A percentile compares a stretch with the other conserved stretches of the same genome.
phyloP scores from a whole-genome alignment of 2,888 invertebrate genomes.

The Trilocha varians region DNA sequence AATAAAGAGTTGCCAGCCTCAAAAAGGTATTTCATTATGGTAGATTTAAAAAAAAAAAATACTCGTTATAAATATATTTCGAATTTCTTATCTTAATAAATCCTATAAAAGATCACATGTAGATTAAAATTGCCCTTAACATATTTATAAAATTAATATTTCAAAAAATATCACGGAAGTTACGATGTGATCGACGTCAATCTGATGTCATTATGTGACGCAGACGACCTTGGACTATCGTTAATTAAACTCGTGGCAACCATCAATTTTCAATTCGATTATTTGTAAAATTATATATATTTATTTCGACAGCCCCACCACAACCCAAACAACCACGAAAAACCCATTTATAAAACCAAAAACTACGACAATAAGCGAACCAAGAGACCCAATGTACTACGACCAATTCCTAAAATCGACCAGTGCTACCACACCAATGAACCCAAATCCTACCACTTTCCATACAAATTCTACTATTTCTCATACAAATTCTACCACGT shows the following conservation, averaged over 20 bases:
- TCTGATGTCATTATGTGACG: no score
- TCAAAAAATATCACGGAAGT: no score
- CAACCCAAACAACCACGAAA: conserved; percentile 22
- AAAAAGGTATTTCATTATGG: conserved; percentile 42
- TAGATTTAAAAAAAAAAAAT: no score
- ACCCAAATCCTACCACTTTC: conserved; percentile 26
- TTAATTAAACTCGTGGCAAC: no score
- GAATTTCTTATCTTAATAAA: no score
- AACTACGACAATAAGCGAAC: conserved; percentile 34
- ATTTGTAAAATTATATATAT: conserved; percentile 7
- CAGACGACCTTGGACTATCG: no score
- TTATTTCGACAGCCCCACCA: conserved; percentile 31
- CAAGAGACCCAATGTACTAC: conserved; percentile 49
- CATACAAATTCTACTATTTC: conserved; percentile 28
- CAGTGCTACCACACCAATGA: conserved; percentile 13
- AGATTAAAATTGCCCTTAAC: no score
- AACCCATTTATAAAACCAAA: conserved; percentile 24
- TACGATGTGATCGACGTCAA: no score
- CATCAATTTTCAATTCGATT: no score
- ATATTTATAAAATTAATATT: no score
- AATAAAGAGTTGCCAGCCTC: conserved; percentile 55
- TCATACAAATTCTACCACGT: conserved; percentile 42
- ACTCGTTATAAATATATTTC: no score
- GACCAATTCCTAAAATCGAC: conserved; percentile 66
- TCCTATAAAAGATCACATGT: no score